Percentiles rank a stretch among this genome's conserved stretches.
Conservation (phyloP, 2,888 invertebrate species). For the Aproaerema taeniolella region DNA sequence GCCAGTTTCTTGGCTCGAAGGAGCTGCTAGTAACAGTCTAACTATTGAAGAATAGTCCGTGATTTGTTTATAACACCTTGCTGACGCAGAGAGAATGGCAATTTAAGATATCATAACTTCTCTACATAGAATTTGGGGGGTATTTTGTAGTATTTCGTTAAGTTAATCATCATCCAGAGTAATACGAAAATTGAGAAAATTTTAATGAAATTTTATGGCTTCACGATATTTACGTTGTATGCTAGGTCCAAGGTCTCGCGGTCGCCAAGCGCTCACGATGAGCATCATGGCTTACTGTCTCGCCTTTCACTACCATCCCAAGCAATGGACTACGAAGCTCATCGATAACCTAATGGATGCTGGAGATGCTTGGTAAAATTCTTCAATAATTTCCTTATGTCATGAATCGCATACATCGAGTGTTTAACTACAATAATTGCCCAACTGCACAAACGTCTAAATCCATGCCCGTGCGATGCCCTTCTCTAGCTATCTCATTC, state of each 20-base stretch:
- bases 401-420: too few species aligned
- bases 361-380: conserved; percentile 71
- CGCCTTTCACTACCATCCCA: conserved; percentile 76
- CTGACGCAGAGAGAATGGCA: too few species aligned
- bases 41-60: too few species aligned
- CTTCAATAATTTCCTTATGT: too few species aligned
- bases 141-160: not conserved
- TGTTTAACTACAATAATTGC: too few species aligned
- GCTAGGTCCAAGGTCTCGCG: conserved; percentile 50
- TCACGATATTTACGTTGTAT: not conserved
- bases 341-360: conserved; percentile 77
- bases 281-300: conserved; percentile 78
- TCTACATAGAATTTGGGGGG: not conserved
- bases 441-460: too few species aligned
- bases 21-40: too few species aligned
- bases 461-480: too few species aligned
- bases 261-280: conserved; percentile 76
- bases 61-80: too few species aligned
- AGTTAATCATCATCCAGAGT: not conserved
- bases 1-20: too few species aligned
- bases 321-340: conserved; percentile 78
- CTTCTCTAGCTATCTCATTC: too few species aligned
- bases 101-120: too few species aligned
- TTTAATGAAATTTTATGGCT: not conserved
- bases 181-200: not conserved